These are phyloP conservation scores for Bathybates hornii DNA, from an alignment of 2,113 vertebrate species.

Conservation along the genomic window DNA sequence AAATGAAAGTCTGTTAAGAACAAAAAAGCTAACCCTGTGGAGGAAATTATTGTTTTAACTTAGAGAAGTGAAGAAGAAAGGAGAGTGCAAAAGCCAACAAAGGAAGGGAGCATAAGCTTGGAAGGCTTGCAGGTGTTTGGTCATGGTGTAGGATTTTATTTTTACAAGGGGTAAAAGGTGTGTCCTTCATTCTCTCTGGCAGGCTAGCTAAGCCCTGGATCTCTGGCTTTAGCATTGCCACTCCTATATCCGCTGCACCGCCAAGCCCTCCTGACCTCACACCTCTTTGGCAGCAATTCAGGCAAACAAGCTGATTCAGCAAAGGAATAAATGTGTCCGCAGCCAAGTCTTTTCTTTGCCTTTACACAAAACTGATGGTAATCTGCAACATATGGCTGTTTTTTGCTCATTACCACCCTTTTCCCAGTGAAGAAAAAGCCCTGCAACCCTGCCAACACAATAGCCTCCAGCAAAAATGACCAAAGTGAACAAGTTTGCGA, in stretches of 20 bases:
- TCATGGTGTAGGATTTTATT: conserved; percentile 31
- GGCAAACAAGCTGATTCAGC: conserved; percentile 55
- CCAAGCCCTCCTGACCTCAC: conserved; percentile 9
- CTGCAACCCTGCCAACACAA: neutral
- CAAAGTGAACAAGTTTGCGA: neutral
- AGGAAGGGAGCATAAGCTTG: conserved; percentile 1
- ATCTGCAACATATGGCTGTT: neutral
- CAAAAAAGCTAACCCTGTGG: neutral
- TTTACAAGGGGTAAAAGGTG: conserved; percentile 26
- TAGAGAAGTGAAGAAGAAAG: neutral
- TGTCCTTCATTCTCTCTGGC: conserved; percentile 19
- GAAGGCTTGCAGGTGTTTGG: conserved; percentile 41
- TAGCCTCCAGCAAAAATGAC: neutral
- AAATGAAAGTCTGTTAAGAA: neutral
- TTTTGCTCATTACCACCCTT: neutral
- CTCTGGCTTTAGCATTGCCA: conserved; percentile 20
- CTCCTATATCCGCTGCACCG: conserved; percentile 32
- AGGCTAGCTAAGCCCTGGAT: conserved; percentile 41
- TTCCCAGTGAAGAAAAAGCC: neutral
- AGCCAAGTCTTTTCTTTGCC: conserved; percentile 14
- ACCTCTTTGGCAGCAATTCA: conserved; percentile 24
- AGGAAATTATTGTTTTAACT: neutral
- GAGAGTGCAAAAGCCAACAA: neutral
- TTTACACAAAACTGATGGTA: neutral
- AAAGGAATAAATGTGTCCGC: neutral